Conservation (phyloP, 2,113 vertebrate species). For the Petrocephalus microphthalmus region DNA sequence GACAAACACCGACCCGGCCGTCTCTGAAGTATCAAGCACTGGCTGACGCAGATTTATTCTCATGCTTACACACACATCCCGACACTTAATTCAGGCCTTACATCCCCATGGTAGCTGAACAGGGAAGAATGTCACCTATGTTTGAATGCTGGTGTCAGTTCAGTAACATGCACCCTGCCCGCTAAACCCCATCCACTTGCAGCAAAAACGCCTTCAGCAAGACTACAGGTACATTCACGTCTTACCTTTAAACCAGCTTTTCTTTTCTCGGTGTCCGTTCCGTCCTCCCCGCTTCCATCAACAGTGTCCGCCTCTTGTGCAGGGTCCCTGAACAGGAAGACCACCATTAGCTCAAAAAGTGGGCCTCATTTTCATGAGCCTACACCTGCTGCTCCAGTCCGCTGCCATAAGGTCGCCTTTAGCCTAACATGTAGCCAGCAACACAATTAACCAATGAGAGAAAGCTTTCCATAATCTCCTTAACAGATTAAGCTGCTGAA, state of each 20-base stretch:
- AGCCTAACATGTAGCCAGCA: constrained; percentile 18
- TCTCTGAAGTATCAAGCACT: background rate
- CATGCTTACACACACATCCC: background rate
- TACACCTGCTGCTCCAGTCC: background rate
- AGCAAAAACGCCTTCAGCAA: background rate
- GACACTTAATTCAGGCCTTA: background rate
- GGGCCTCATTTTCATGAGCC: background rate
- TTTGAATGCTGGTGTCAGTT: background rate
- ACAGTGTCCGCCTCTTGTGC: constrained; percentile 69
- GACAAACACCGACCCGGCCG: background rate
- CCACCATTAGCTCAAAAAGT: constrained; percentile 1
- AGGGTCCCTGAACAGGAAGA: constrained; percentile 60
- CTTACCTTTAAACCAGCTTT: constrained; percentile 72
- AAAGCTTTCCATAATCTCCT: constrained; percentile 60
- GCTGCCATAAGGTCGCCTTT: background rate
- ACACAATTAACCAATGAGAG: constrained; percentile 45
- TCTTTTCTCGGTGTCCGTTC: constrained; percentile 76
- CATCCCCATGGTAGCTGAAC: background rate
- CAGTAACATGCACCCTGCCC: background rate
- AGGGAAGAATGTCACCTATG: background rate
- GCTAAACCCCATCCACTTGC: background rate
- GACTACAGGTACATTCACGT: background rate
- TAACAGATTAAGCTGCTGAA: constrained; percentile 58
- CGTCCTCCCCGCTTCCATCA: constrained; percentile 89
- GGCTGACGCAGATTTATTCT: background rate